These are phyloP conservation scores for Rhodophaea formosa DNA, from an alignment of 2,888 invertebrate genomes.

Conservation along the genomic window DNA sequence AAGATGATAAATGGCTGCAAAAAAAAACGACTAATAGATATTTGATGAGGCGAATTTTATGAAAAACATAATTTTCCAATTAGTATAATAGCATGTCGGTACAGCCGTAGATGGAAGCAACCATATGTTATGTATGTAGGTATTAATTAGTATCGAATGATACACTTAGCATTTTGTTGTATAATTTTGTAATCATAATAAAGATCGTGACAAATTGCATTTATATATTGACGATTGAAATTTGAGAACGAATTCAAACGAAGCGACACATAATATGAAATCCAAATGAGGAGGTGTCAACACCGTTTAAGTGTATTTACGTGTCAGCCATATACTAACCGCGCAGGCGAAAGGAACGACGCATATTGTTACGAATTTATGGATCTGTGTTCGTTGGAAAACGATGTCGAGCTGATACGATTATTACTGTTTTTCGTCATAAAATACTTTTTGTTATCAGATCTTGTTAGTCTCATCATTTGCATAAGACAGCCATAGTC, in stretches of 20 bases:
- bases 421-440: slow-evolving; percentile 16
- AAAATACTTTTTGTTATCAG: slow-evolving; percentile 12
- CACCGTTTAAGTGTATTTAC: slow-evolving; percentile 55
- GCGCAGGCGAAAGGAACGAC: slow-evolving; percentile 38
- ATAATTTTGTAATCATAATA: slow-evolving; percentile 31
- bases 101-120: neutral
- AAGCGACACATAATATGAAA: slow-evolving; percentile 45
- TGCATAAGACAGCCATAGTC: slow-evolving; percentile 8
- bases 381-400: slow-evolving; percentile 21
- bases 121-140: slow-evolving; percentile 23
- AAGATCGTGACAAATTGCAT: slow-evolving; percentile 31
- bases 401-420: slow-evolving; percentile 15
- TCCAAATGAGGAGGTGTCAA: slow-evolving; percentile 45
- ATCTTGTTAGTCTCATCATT: slow-evolving; percentile 14
- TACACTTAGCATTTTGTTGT: slow-evolving; percentile 29
- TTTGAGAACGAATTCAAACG: slow-evolving; percentile 46
- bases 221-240: slow-evolving; percentile 40
- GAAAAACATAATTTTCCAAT: slow-evolving; percentile 15
- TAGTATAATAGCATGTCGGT: slow-evolving; percentile 10
- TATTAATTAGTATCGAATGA: slow-evolving; percentile 19
- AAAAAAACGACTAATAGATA: slow-evolving; percentile 7
- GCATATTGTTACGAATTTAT: slow-evolving; percentile 40
- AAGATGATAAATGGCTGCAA: slow-evolving; percentile 3
- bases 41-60: neutral
- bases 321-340: slow-evolving; percentile 44